phyloP scores from a whole-genome alignment of 2,113 vertebrate species.

The Vulpes lagopus region DNA sequence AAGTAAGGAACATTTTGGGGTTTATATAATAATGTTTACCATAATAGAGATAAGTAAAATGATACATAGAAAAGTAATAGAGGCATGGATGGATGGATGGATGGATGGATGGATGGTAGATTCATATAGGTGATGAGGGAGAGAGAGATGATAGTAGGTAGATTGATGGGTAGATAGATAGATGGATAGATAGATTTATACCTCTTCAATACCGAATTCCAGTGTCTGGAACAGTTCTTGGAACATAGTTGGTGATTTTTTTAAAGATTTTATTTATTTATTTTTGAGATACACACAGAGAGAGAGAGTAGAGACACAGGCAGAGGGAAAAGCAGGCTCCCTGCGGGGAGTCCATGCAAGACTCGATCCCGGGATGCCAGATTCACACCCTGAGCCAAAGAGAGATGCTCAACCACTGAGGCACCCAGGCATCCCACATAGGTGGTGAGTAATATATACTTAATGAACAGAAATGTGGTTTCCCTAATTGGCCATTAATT shows the following conservation, averaged over 20 bases:
- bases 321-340: too few species aligned
- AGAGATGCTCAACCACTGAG: too few species aligned
- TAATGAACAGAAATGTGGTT: neutral
- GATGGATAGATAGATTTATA: neutral
- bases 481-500: neutral
- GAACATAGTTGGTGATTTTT: neutral
- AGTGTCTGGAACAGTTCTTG: neutral
- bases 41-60: neutral
- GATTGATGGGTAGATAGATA: too few species aligned
- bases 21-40: conserved; percentile 14
- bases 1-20: neutral
- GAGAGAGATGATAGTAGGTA: too few species aligned
- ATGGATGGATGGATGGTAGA: neutral
- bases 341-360: too few species aligned
- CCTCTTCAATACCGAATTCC: neutral
- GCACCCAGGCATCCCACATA: neutral
- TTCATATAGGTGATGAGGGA: neutral
- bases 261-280: too few species aligned
- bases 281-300: too few species aligned
- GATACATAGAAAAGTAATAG: neutral
- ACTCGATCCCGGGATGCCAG: too few species aligned
- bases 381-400: too few species aligned
- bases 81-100: neutral
- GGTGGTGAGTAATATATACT: neutral
- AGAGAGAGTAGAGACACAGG: too few species aligned